phyloP scores from a whole-genome alignment of 2,113 vertebrate species.

The Xyrauchen texanus region DNA sequence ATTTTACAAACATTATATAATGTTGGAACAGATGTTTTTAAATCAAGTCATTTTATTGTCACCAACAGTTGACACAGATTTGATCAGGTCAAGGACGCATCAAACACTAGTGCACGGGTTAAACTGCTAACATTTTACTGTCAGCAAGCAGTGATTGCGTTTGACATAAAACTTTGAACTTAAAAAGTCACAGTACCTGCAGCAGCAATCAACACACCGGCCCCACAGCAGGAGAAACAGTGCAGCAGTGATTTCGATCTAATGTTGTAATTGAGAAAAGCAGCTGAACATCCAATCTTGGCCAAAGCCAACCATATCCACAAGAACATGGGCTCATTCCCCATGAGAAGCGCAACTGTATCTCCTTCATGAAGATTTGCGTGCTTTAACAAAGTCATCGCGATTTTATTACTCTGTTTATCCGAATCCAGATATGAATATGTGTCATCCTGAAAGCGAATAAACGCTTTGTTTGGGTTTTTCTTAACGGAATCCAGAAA shows the following conservation, averaged over 20 bases:
- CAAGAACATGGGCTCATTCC: constrained; percentile 64
- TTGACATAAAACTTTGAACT: too few relatives aligned
- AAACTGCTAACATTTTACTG: too few relatives aligned
- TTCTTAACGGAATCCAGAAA: constrained; percentile 59
- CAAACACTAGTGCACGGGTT: too few relatives aligned
- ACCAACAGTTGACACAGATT: too few relatives aligned
- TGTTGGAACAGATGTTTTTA: too few relatives aligned
- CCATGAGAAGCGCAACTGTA: constrained; percentile 59
- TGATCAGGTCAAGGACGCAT: too few relatives aligned
- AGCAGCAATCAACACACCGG: constrained; percentile 62
- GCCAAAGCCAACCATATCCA: constrained; percentile 65
- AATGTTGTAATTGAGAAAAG: constrained; percentile 67
- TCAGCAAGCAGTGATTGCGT: too few relatives aligned
- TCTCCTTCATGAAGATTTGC: constrained; percentile 55
- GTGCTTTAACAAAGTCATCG: constrained; percentile 48
- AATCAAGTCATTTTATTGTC: too few relatives aligned
- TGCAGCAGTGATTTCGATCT: constrained; percentile 62
- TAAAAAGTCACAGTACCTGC: constrained; percentile 53
- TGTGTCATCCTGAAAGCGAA: constrained; percentile 60
- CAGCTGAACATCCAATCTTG: constrained; percentile 63
- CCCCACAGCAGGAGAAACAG: constrained; percentile 57
- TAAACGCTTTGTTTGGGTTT: constrained; percentile 60
- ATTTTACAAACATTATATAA: too few relatives aligned
- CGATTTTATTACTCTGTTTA: constrained; percentile 60
- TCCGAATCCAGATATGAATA: constrained; percentile 66